A percentile compares a stretch with the other conserved stretches of the same genome.
Conservation (phyloP, 2,888 invertebrate species). For the Diabrotica balteata region DNA sequence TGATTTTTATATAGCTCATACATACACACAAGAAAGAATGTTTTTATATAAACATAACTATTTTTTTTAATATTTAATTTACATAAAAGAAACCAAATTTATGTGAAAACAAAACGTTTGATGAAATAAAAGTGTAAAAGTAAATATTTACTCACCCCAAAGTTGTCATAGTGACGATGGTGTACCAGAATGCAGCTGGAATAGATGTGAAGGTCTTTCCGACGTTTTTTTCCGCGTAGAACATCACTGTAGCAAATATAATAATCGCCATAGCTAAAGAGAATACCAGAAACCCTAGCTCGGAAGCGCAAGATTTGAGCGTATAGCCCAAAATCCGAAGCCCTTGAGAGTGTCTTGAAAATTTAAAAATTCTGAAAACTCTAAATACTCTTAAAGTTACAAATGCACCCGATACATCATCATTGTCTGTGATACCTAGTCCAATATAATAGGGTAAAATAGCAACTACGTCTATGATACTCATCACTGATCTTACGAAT, state of each 20-base stretch:
- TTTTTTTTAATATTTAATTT: too few species aligned
- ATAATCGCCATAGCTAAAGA: slow-evolving; percentile 99
- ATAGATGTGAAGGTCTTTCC: slow-evolving; percentile 98
- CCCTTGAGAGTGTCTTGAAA: slow-evolving; percentile 99
- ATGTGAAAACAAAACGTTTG: not conserved
- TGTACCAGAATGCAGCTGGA: slow-evolving; percentile 99
- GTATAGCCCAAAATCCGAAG: slow-evolving; percentile 98
- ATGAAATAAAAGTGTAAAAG: not conserved
- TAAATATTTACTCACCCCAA: slow-evolving; percentile 81
- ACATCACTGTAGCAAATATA: slow-evolving; percentile 99
- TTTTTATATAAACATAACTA: too few species aligned
- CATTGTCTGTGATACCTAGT: slow-evolving; percentile 95
- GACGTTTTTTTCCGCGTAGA: slow-evolving; percentile 99
- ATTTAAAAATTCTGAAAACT: slow-evolving; percentile 99
- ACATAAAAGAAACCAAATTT: too few species aligned
- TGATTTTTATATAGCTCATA: too few species aligned
- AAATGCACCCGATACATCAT: slow-evolving; percentile 98
- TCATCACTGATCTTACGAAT: slow-evolving; percentile 98
- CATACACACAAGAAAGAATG: too few species aligned
- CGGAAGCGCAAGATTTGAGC: slow-evolving; percentile 97
- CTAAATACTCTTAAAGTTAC: slow-evolving; percentile 98
- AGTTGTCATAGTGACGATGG: slow-evolving; percentile 99
- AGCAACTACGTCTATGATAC: slow-evolving; percentile 98
- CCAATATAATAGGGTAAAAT: slow-evolving; percentile 99
- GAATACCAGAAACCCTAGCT: slow-evolving; percentile 98